Percentiles rank a stretch among this genome's conserved stretches.
phyloP scores from a whole-genome alignment of 2,888 invertebrate genomes.

The Drosophila diplacantha region DNA sequence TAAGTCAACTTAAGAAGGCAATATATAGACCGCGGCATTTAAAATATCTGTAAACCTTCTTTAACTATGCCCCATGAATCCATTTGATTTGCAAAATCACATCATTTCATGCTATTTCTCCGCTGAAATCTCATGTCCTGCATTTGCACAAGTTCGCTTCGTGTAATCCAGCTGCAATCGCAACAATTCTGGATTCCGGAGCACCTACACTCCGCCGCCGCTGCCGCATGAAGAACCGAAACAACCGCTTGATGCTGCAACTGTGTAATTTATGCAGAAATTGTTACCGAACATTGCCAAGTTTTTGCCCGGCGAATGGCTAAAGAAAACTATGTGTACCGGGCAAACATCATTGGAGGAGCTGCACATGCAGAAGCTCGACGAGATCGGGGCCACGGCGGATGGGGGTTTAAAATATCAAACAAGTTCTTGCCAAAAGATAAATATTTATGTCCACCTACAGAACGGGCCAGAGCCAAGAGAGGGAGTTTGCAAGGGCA shows the following conservation, averaged over 20 bases:
- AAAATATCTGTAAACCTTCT: not conserved
- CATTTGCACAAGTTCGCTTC: constrained; percentile 16
- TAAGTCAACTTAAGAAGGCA: not conserved
- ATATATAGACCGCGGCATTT: not conserved
- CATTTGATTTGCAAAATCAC: not conserved
- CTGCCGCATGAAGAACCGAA: constrained; percentile 3
- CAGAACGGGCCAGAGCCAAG: constrained; percentile 32
- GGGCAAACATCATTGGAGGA: constrained; percentile 43
- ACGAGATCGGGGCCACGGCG: constrained; percentile 18
- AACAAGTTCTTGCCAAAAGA: constrained; percentile 70
- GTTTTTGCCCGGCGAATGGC: constrained; percentile 53
- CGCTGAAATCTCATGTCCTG: constrained; percentile 9
- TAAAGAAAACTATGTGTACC: constrained; percentile 52
- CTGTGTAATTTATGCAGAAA: constrained; percentile 64
- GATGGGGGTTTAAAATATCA: constrained; percentile 57
- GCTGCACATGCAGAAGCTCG: constrained; percentile 8
- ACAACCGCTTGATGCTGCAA: constrained; percentile 50
- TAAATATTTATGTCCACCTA: constrained; percentile 72
- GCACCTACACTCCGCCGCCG: constrained; percentile 4
- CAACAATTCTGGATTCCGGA: constrained; percentile 16
- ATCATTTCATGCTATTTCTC: not conserved
- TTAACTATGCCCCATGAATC: not conserved
- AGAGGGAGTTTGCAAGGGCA: constrained; percentile 1
- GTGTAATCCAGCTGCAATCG: constrained; percentile 35
- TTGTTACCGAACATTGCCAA: constrained; percentile 67